Conservation (phyloP, 2,888 invertebrate species). For the Lasioglossum oenotherae region DNA sequence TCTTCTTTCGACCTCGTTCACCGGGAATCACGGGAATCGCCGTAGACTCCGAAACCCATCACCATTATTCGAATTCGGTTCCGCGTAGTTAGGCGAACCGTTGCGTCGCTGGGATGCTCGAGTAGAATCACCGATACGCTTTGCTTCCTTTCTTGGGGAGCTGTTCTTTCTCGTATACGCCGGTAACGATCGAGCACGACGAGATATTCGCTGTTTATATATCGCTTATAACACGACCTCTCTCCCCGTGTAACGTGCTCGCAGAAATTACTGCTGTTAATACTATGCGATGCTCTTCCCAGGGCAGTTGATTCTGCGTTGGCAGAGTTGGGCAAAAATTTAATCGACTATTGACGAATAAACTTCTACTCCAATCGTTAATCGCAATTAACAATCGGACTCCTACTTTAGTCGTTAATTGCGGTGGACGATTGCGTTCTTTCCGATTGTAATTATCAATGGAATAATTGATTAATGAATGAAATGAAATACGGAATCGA, state of each 20-base stretch:
- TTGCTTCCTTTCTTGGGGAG: neutral
- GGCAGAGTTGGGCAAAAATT: too few relatives aligned
- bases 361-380: too few relatives aligned
- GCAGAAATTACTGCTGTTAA: neutral
- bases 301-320: neutral
- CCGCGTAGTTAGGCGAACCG: conserved; percentile 17
- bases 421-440: too few relatives aligned
- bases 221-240: neutral
- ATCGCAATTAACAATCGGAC: too few relatives aligned
- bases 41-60: conserved; percentile 11
- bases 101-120: neutral
- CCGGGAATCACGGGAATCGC: conserved; percentile 14
- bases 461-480: too few relatives aligned
- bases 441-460: too few relatives aligned
- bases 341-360: too few relatives aligned
- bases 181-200: neutral
- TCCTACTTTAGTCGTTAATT: too few relatives aligned
- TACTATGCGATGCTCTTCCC: neutral
- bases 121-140: conserved; percentile 14
- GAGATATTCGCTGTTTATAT: neutral
- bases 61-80: conserved; percentile 40
- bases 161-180: neutral
- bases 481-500: too few relatives aligned
- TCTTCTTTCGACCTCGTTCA: conserved; percentile 11
- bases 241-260: neutral